These are phyloP conservation scores for Toxotes jaculatrix DNA, from an alignment of 2,113 vertebrate species.

Conservation along the genomic window DNA sequence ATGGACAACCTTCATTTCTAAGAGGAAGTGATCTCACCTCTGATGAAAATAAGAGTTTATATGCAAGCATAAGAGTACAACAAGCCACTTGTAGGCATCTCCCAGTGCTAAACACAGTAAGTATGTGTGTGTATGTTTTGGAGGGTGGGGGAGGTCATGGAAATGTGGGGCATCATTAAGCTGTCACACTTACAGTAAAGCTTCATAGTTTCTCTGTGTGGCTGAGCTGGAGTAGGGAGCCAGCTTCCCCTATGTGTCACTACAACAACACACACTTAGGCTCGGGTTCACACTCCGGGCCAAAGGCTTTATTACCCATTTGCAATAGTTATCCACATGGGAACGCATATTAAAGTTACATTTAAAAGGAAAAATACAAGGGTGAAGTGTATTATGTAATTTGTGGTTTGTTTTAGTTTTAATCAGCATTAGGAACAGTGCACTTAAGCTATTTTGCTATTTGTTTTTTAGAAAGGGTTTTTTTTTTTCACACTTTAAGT, in stretches of 20 bases:
- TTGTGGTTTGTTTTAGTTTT: constrained; percentile 62
- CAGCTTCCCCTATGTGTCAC: constrained; percentile 72
- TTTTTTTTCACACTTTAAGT: constrained; percentile 43
- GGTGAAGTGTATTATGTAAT: constrained; percentile 45
- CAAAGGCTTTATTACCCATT: constrained; percentile 55
- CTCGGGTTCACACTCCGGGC: constrained; percentile 57
- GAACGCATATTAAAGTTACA: constrained; percentile 36
- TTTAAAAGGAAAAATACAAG: constrained; percentile 52
- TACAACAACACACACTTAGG: constrained; percentile 66
- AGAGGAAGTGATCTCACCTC: constrained; percentile 66
- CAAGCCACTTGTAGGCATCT: constrained; percentile 60
- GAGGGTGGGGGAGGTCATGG: constrained; percentile 66
- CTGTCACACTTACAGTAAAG: constrained; percentile 70
- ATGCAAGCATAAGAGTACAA: constrained; percentile 49
- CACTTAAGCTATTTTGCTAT: constrained; percentile 37
- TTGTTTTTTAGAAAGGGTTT: neutral
- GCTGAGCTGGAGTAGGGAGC: constrained; percentile 28
- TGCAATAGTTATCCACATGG: constrained; percentile 32
- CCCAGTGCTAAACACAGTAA: constrained; percentile 25
- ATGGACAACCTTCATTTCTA: constrained; percentile 60
- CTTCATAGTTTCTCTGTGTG: constrained; percentile 56
- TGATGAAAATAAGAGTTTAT: constrained; percentile 46
- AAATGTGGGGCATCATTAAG: constrained; percentile 77
- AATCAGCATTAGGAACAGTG: constrained; percentile 60
- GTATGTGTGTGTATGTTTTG: constrained; percentile 54